Base-by-base conservation (phyloP, 2,888 invertebrate species). In the Ophion costatus region DNA sequence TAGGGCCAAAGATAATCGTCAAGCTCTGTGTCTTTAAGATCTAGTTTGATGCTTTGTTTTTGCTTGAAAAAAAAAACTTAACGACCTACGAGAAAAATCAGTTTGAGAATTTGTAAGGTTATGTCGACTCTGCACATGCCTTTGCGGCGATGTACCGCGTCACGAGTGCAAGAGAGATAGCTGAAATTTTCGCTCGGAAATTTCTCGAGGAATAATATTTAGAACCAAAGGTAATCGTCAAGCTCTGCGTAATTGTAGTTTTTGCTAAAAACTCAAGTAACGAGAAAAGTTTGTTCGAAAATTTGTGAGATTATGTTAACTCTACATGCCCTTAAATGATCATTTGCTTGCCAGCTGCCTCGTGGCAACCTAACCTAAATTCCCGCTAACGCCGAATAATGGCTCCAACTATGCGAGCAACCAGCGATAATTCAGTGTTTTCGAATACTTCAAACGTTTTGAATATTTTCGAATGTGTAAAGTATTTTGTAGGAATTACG, bases 331-430 rank as follows among this genome's bases (percentile, higher is more conserved):
- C 51, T 5, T 17, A 1, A 42, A 20, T 33, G 5, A 42, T 5
- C 5, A 5, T 29, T 59, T 42, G 14, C 11, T n/a, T 42, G 42
- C 67, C 66, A 77, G 75, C 63, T 64, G 63, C 84, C 86, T 82
- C 88, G 82, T 88, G 88, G 87, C 67, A 17, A n/a, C 33, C 11
- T 88, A 89, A 88, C 87, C 88, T 88, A 17, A 22, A 71, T 51
- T n/a, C 17, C 51, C 14, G 22, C n/a, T 10, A 10, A 57, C 10
- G 0, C 22, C n/a, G 0, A 2, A 56, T n/a, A 45, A 64, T 22
- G 6, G 59, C 22, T 17, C 2, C 2, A 51, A 10, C n/a, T 42
- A 14, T 33, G 29, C 24, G 74, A 45, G 38, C n/a, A 33, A 6
- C 17, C 3, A 22, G 10, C 22, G 0, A 59, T 22, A 59, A 10